These are phyloP conservation scores for Danio aesculapii DNA, from an alignment of 2,797 vertebrate species.

Conservation along the genomic window DNA sequence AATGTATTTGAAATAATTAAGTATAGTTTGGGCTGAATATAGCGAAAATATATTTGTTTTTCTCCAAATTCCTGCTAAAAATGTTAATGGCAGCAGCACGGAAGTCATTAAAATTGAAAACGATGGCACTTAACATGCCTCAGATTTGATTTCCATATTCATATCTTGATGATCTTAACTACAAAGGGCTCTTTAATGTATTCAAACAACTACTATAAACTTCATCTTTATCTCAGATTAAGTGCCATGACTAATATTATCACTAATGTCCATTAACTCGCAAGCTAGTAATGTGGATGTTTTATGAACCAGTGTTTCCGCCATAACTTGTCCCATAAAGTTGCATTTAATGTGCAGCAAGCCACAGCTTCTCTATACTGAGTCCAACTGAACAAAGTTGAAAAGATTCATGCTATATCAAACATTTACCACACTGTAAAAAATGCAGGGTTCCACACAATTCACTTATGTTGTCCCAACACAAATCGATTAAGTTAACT, in stretches of 20 bases:
- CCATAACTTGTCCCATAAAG: conserved; percentile 1
- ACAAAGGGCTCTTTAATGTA: neutral
- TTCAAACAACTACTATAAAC: conserved; percentile 2
- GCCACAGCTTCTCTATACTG: neutral
- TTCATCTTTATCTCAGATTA: conserved; percentile 30
- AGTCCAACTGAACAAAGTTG: neutral
- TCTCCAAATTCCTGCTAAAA: neutral
- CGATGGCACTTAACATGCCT: neutral
- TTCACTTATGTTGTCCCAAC: no score
- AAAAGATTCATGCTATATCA: conserved; percentile 20
- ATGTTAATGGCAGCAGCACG: neutral
- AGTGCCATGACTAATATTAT: conserved; percentile 33
- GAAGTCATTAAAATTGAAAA: neutral
- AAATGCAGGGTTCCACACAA: no score
- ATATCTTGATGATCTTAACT: conserved; percentile 19
- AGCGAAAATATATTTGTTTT: neutral
- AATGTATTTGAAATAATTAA: no score
- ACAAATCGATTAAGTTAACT: no score
- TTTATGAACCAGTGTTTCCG: conserved; percentile 30
- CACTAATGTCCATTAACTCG: conserved; percentile 37
- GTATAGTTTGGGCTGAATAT: no score
- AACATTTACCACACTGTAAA: no score
- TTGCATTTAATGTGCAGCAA: conserved; percentile 15
- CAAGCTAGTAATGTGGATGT: conserved; percentile 22
- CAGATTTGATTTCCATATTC: conserved; percentile 2